Conservation (phyloP, 1,140 invertebrate species). For the Drosophila nigromelanica region DNA sequence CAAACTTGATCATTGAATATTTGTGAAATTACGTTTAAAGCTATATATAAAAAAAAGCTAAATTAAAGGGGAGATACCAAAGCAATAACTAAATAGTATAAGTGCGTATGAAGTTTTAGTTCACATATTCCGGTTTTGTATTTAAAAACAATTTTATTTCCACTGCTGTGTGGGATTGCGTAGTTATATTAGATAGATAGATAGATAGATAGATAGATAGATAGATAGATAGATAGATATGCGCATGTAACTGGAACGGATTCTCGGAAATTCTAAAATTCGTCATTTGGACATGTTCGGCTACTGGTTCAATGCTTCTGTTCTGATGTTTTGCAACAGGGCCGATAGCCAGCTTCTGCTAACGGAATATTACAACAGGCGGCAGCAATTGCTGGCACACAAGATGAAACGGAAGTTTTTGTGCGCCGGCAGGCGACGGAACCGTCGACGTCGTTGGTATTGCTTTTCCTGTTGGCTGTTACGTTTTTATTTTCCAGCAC, state of each 20-base stretch:
- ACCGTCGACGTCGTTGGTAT: slow-evolving; percentile 35
- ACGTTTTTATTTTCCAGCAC: slow-evolving; percentile 47
- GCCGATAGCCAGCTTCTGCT: slow-evolving; percentile 7
- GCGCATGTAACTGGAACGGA: neutral
- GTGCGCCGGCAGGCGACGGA: slow-evolving; percentile 48
- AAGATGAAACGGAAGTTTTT: slow-evolving; percentile 75
- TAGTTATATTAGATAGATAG: no score
- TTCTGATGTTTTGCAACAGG: neutral
- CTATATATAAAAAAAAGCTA: no score
- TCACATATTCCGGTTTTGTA: no score
- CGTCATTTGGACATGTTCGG: neutral
- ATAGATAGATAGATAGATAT: no score
- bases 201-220: no score
- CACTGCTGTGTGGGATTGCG: no score
- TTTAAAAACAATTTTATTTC: no score
- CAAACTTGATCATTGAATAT: no score
- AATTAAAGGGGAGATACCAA: no score
- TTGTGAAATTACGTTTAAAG: no score
- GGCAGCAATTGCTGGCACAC: slow-evolving; percentile 63
- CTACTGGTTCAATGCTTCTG: neutral
- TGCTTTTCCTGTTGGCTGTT: slow-evolving; percentile 41
- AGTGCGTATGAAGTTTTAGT: no score
- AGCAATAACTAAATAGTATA: no score
- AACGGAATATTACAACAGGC: slow-evolving; percentile 41
- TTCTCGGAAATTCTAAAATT: neutral